A percentile compares a stretch with the other conserved stretches of the same genome.
phyloP scores from a whole-genome alignment of 2,797 vertebrate genomes.

The Morus bassanus region DNA sequence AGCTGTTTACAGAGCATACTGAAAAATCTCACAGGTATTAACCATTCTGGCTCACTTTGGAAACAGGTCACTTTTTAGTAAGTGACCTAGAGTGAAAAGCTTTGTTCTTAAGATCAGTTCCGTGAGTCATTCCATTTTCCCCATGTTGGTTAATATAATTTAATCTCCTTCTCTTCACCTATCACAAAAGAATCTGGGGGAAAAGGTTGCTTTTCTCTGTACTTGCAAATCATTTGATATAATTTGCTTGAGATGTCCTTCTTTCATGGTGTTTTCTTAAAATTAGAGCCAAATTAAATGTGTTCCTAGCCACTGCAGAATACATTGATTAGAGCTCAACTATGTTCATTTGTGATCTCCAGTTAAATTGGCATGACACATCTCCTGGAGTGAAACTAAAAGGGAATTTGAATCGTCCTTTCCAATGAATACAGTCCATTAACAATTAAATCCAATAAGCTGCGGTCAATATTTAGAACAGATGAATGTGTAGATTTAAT shows the following conservation, averaged over 20 bases:
- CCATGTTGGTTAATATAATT: neutral
- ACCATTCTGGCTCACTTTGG: neutral
- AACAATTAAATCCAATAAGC: neutral
- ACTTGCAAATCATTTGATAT: neutral
- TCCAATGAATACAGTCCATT: neutral
- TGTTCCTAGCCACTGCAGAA: slow-evolving; percentile 22
- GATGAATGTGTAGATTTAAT: neutral
- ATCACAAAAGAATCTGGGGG: neutral
- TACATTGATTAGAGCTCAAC: slow-evolving; percentile 23
- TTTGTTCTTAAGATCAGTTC: neutral
- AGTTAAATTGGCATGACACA: slow-evolving; percentile 25
- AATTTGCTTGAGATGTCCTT: neutral
- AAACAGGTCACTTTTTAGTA: neutral
- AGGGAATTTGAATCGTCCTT: slow-evolving; percentile 1
- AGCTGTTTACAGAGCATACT: neutral
- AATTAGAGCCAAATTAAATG: slow-evolving; percentile 39
- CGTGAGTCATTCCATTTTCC: slow-evolving; percentile 7
- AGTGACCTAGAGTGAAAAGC: neutral
- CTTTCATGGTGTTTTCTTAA: slow-evolving; percentile 29
- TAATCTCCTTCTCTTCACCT: slow-evolving; percentile 2
- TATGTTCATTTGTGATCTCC: slow-evolving; percentile 12
- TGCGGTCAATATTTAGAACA: slow-evolving; percentile 32
- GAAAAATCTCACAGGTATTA: neutral
- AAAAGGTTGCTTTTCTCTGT: neutral
- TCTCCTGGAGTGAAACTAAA: slow-evolving; percentile 49